Percentiles rank a stretch among this genome's conserved stretches.
phyloP scores from a whole-genome alignment of 2,113 vertebrate species.

The Crocuta crocuta region DNA sequence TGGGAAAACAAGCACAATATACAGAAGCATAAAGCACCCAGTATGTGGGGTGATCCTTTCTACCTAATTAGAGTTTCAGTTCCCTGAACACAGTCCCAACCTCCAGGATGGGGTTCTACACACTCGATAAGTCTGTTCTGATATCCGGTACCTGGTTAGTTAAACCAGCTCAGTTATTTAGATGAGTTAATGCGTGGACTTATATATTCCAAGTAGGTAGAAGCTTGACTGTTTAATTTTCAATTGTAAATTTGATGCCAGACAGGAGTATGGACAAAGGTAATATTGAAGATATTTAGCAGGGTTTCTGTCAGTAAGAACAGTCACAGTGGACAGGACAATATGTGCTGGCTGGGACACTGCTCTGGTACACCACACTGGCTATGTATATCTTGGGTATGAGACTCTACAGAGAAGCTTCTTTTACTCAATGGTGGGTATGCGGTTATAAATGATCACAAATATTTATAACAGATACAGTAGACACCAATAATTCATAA shows the following conservation, averaged over 20 bases:
- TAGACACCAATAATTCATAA: neutral
- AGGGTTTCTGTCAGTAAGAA: neutral
- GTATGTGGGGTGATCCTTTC: neutral
- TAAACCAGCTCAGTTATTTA: conserved; percentile 18
- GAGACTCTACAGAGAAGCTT: neutral
- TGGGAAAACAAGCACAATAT: neutral
- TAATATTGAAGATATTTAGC: neutral
- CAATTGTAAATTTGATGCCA: conserved; percentile 22
- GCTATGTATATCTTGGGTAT: neutral
- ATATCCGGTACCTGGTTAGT: neutral
- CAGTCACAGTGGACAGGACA: neutral
- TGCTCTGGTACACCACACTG: accelerated
- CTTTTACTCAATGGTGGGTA: neutral
- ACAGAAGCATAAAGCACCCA: neutral
- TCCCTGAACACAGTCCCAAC: neutral
- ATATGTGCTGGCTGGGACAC: neutral
- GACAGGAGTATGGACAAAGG: neutral
- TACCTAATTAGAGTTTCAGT: neutral
- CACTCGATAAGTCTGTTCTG: neutral
- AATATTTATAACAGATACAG: conserved; percentile 13
- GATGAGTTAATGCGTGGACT: conserved; percentile 23
- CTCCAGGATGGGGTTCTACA: neutral
- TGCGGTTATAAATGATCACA: neutral
- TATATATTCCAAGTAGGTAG: conserved; percentile 44
- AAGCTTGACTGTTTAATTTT: conserved; percentile 60